phyloP scores from a whole-genome alignment of 2,113 vertebrate genomes.

The Epinephelus moara region DNA sequence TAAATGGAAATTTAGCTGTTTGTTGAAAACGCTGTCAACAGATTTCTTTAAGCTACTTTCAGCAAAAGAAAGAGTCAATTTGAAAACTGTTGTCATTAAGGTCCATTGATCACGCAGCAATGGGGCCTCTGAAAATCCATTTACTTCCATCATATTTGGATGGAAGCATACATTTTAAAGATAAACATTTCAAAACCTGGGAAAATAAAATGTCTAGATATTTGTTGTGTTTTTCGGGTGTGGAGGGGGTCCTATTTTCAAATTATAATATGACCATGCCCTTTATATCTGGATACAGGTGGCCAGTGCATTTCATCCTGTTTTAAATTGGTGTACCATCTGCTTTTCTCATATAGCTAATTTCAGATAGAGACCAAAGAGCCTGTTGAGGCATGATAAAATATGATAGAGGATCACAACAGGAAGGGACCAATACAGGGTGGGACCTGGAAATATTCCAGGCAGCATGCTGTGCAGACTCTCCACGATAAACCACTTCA shows the following conservation, averaged over 20 bases:
- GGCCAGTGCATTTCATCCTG: not conserved
- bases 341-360: not conserved
- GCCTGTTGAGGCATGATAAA: constrained; percentile 21
- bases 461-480: constrained; percentile 6
- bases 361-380: not conserved
- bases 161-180: not conserved
- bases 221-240: not conserved
- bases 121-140: not conserved
- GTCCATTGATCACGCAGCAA: not conserved
- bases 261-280: not conserved
- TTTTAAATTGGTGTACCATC: not conserved
- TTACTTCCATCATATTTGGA: not conserved
- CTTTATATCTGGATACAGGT: not conserved
- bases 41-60: not conserved
- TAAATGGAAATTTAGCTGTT: not conserved
- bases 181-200: not conserved
- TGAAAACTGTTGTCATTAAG: not conserved
- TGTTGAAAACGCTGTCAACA: not conserved
- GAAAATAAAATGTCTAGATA: not conserved
- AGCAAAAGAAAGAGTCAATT: not conserved
- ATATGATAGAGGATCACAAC: not conserved
- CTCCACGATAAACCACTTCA: constrained; percentile 22
- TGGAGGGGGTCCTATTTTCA: no score
- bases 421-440: constrained; percentile 7
- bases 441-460: constrained; percentile 27